Evolutionary conservation across 2,888 invertebrate genomes (phyloP).

Genomic region (Neoaliturus tenellus): DNA sequence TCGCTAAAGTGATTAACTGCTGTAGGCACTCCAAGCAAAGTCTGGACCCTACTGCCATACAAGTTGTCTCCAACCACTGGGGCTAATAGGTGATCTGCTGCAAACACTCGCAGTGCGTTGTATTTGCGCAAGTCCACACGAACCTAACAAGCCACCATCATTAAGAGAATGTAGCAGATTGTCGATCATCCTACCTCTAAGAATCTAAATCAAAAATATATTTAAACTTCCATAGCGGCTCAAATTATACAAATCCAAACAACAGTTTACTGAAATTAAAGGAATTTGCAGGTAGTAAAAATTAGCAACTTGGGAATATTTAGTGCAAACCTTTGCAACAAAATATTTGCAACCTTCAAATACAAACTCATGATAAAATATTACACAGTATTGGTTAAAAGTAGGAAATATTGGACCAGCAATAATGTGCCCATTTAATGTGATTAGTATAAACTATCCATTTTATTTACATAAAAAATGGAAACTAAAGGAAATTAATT

Average conservation of each 20-base stretch:
- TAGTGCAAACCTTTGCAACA: too few species aligned
- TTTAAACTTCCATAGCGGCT: not conserved
- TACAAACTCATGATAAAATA: too few species aligned
- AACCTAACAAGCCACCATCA: not conserved
- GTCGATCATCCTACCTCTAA: not conserved
- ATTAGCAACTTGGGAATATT: not conserved
- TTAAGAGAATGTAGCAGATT: too few species aligned
- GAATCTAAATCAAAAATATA: not conserved
- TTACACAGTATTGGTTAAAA: too few species aligned
- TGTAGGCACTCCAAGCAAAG: conserved; percentile 29
- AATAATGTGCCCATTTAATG: too few species aligned
- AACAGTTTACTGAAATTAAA: too few species aligned
- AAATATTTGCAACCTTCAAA: too few species aligned
- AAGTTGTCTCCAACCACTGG: conserved; percentile 44
- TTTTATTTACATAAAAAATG: too few species aligned
- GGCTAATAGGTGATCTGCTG: conserved; percentile 5
- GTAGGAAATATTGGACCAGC: too few species aligned
- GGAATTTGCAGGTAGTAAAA: not conserved
- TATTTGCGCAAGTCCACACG: not conserved
- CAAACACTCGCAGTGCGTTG: conserved; percentile 30
- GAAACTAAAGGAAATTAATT: too few species aligned
- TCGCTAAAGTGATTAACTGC: conserved; percentile 15
- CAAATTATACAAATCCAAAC: too few species aligned
- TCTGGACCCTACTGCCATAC: conserved; percentile 38
- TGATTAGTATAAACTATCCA: too few species aligned